Conservation (phyloP, 2,113 vertebrate genomes). For the Aptenodytes forsteri region DNA sequence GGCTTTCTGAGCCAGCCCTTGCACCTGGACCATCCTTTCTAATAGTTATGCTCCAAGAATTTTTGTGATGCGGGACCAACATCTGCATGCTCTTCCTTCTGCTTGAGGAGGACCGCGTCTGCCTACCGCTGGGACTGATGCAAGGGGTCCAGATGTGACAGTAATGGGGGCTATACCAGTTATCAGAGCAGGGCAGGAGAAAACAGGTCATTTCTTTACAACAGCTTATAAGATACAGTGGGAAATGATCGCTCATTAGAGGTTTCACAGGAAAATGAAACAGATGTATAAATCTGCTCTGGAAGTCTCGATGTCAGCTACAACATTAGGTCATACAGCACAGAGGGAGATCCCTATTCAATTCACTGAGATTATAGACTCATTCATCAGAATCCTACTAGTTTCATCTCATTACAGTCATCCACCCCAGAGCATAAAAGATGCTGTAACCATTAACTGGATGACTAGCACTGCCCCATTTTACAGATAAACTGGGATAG, state of each 20-base stretch:
- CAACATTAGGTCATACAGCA: conserved; percentile 5
- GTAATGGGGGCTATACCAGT: neutral
- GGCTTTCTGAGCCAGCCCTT: neutral
- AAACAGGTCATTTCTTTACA: neutral
- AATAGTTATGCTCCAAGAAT: neutral
- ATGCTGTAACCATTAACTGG: neutral
- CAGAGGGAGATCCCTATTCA: conserved; percentile 28
- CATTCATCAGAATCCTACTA: neutral
- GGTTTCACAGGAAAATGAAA: neutral
- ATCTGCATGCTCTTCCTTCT: neutral
- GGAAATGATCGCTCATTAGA: neutral
- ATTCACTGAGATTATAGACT: neutral
- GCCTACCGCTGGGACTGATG: neutral
- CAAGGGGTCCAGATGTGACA: neutral
- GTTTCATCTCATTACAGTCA: neutral
- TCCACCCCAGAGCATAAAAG: neutral
- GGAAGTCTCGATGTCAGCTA: conserved; percentile 14
- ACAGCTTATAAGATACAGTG: neutral
- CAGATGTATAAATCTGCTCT: neutral
- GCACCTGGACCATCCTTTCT: neutral
- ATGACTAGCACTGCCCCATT: neutral
- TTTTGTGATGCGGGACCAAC: neutral
- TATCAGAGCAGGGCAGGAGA: neutral
- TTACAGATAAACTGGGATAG: neutral
- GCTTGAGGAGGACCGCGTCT: neutral